These are phyloP conservation scores for Junco hyemalis DNA, from an alignment of 2,113 vertebrate genomes.

Conservation along the genomic window DNA sequence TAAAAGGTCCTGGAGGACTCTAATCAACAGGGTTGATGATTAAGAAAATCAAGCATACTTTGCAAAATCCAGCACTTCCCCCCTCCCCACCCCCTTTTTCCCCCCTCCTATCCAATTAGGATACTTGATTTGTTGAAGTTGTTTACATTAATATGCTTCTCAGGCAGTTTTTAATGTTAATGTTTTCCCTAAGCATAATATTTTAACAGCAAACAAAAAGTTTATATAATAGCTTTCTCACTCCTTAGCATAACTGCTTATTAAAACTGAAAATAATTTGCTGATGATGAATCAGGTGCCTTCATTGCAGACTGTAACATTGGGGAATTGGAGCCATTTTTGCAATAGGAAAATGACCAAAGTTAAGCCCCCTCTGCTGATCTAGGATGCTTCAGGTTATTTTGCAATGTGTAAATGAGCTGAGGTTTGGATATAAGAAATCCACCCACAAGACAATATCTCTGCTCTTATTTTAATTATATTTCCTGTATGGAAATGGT, in stretches of 20 bases:
- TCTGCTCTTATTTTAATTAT: slow-evolving; percentile 28
- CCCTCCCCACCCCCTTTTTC: fast-evolving
- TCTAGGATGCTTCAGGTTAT: slow-evolving; percentile 30
- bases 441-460: neutral
- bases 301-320: neutral
- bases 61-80: neutral
- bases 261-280: slow-evolving; percentile 61
- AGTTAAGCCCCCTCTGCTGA: neutral
- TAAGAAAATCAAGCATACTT: neutral
- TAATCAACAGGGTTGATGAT: neutral
- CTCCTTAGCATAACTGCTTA: slow-evolving; percentile 55
- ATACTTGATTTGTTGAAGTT: neutral
- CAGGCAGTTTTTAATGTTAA: slow-evolving; percentile 26
- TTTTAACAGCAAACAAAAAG: neutral
- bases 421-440: slow-evolving; percentile 1
- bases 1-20: neutral
- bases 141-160: slow-evolving; percentile 10
- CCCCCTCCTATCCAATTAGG: neutral
- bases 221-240: slow-evolving; percentile 34
- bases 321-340: slow-evolving; percentile 17
- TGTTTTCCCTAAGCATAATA: slow-evolving; percentile 25
- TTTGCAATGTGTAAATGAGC: slow-evolving; percentile 17
- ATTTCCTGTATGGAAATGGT: neutral
- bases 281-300: slow-evolving; percentile 26
- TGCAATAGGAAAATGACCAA: neutral